These are phyloP conservation scores for Rhamnusium bicolor DNA, from an alignment of 2,888 invertebrate species.

Conservation along the genomic window DNA sequence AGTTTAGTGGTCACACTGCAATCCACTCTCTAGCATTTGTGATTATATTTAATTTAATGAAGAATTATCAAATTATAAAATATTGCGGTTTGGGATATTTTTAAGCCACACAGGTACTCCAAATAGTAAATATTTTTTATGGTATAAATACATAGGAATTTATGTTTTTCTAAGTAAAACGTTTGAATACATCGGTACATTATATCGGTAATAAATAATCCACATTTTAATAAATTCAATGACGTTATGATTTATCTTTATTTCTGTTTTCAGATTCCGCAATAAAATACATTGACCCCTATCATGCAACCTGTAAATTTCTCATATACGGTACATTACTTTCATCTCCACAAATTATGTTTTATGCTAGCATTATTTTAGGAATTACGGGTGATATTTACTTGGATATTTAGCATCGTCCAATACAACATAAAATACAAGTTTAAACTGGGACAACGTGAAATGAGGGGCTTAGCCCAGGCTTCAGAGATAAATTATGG, in stretches of 20 bases:
- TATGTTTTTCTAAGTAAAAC: too few relatives aligned
- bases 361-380: neutral
- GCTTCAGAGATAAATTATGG: conserved; percentile 39
- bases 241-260: neutral
- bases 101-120: too few relatives aligned
- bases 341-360: neutral
- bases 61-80: too few relatives aligned
- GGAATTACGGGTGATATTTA: conserved; percentile 10
- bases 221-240: neutral
- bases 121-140: too few relatives aligned
- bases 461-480: conserved; percentile 29
- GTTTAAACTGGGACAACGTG: conserved; percentile 27
- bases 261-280: neutral
- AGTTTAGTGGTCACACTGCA: too few relatives aligned
- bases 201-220: too few relatives aligned
- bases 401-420: conserved; percentile 13
- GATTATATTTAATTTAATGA: too few relatives aligned
- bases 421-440: conserved; percentile 26
- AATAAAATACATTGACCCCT: neutral
- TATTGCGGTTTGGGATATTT: too few relatives aligned
- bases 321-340: neutral
- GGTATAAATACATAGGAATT: too few relatives aligned
- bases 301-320: neutral
- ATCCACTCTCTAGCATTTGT: too few relatives aligned
- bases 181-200: too few relatives aligned